Evolutionary conservation across 2,797 vertebrate genomes (phyloP).

Genomic region (Delichon dasypus): DNA sequence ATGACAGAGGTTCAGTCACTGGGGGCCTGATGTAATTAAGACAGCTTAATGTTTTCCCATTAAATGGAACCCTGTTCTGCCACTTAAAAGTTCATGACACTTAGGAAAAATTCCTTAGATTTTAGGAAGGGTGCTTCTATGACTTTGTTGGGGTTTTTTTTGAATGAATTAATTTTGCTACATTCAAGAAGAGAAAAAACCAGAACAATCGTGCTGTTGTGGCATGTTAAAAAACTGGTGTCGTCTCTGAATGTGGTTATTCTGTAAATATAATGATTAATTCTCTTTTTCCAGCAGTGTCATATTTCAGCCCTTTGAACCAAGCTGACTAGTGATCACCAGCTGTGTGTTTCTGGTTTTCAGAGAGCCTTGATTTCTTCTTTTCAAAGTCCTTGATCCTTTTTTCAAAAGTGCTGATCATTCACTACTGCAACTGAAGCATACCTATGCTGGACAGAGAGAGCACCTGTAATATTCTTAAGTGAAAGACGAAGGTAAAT

Average conservation of each 20-base stretch:
- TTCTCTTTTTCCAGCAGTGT: not conserved
- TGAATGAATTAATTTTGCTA: not conserved
- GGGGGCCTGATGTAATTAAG: not conserved
- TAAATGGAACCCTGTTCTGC: not conserved
- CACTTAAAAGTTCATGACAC: not conserved
- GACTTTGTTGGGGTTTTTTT: not conserved
- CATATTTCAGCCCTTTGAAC: not conserved
- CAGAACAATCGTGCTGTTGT: not conserved
- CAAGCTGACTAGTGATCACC: not conserved
- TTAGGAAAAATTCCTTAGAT: not conserved
- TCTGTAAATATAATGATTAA: not conserved
- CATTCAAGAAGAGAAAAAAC: not conserved
- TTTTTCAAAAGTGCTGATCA: not conserved
- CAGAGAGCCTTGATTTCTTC: not conserved
- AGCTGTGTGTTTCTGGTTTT: not conserved
- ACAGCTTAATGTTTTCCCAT: not conserved
- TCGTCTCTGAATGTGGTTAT: not conserved
- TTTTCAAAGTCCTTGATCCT: not conserved
- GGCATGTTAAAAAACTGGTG: not conserved
- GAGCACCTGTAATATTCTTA: not conserved
- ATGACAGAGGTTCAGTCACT: not conserved
- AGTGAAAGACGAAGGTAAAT: not conserved
- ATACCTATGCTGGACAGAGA: not conserved
- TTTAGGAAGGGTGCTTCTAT: not conserved
- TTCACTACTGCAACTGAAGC: not conserved